phyloP scores from a whole-genome alignment of 2,797 vertebrate species.

The Cacajao melanocephalus region DNA sequence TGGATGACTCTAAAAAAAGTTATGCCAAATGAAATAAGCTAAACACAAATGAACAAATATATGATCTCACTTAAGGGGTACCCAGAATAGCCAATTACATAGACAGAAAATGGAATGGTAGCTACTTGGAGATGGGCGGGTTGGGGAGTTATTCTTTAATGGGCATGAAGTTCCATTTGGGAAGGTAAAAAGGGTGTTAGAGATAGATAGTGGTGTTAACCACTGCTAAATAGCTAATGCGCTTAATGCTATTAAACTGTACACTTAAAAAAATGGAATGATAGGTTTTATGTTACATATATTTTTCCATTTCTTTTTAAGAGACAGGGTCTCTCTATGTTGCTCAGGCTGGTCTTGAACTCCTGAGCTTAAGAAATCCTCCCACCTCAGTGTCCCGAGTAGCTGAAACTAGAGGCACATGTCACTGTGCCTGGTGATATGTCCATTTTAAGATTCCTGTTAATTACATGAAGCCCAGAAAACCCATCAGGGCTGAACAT shows the following conservation, averaged over 20 bases:
- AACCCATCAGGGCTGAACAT: background rate
- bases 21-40: no score
- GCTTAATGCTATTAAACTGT: background rate
- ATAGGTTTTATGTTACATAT: background rate
- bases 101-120: background rate
- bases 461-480: background rate
- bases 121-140: background rate
- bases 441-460: slow-evolving; percentile 23
- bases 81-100: background rate
- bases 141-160: background rate
- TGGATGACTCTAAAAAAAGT: no score
- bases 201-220: background rate
- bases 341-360: background rate
- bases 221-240: background rate
- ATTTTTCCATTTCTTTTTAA: background rate
- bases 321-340: background rate
- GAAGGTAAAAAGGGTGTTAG: background rate
- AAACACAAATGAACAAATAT: no score
- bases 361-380: background rate
- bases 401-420: background rate
- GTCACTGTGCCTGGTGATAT: background rate
- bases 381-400: background rate
- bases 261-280: background rate
- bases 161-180: background rate
- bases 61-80: no score